These are phyloP conservation scores for Thermophis baileyi DNA, from an alignment of 2,113 vertebrate species.

Conservation along the genomic window DNA sequence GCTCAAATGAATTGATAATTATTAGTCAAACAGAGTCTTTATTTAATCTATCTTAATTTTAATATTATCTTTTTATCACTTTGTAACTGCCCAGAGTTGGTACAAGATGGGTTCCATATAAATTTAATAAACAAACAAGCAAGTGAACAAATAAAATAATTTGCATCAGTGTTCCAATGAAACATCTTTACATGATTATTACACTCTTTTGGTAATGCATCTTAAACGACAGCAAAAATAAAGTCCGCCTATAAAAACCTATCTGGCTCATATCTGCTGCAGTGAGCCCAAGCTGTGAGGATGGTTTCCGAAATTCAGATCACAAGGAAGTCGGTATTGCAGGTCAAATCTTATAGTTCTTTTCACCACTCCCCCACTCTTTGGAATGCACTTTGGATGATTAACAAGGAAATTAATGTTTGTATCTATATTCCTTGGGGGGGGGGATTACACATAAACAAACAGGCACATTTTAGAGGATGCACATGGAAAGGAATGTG, in stretches of 20 bases:
- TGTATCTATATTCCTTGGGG: background rate
- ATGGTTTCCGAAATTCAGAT: background rate
- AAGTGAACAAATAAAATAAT: background rate
- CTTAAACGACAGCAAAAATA: background rate
- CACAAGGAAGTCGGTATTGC: background rate
- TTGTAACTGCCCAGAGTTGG: background rate
- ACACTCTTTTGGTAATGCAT: background rate
- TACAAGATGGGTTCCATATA: background rate
- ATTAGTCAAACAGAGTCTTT: background rate
- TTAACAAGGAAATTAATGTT: background rate
- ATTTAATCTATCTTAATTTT: background rate
- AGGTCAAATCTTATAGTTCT: background rate
- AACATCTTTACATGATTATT: background rate
- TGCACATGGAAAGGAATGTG: background rate
- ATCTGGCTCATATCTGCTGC: background rate
- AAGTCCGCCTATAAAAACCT: background rate
- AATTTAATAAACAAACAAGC: background rate
- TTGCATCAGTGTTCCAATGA: background rate
- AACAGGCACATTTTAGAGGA: background rate
- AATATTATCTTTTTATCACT: background rate
- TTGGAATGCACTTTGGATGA: background rate
- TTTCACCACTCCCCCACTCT: background rate
- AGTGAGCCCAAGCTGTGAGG: background rate
- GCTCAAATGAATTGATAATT: background rate
- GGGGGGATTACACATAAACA: background rate